phyloP scores from a whole-genome alignment of 2,113 vertebrate species.

The Spermophilus dauricus region DNA sequence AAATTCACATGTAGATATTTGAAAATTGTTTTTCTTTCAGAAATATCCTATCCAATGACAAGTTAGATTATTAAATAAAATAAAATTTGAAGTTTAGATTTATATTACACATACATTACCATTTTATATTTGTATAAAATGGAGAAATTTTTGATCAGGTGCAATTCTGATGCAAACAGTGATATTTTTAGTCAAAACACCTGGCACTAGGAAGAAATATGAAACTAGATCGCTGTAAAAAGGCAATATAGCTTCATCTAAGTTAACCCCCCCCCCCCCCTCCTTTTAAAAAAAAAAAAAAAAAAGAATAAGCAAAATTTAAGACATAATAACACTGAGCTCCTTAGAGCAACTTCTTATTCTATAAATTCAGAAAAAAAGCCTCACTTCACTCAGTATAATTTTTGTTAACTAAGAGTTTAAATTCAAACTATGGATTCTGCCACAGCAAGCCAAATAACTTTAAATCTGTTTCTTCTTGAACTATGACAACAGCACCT shows the following conservation, averaged over 20 bases:
- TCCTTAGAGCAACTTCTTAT: slow-evolving; percentile 6
- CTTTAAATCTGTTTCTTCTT: background rate
- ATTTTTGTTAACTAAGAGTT: slow-evolving; percentile 44
- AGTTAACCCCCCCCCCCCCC: no score
- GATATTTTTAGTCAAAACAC: slow-evolving; percentile 62
- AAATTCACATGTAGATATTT: slow-evolving; percentile 10
- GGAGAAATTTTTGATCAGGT: slow-evolving; percentile 37
- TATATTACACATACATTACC: background rate
- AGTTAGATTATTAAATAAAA: slow-evolving; percentile 41
- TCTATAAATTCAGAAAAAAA: slow-evolving; percentile 24
- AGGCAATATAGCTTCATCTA: background rate
- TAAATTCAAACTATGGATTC: slow-evolving; percentile 25
- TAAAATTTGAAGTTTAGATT: slow-evolving; percentile 54
- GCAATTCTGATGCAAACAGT: slow-evolving; percentile 4
- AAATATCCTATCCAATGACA: slow-evolving; percentile 18
- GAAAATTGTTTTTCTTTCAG: slow-evolving; percentile 26
- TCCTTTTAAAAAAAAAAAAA: no score
- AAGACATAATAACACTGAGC: slow-evolving; percentile 5
- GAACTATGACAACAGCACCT: slow-evolving; percentile 37
- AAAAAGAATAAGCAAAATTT: slow-evolving; percentile 9
- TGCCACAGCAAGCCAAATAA: slow-evolving; percentile 6
- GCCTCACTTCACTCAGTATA: background rate
- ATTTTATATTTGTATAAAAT: background rate
- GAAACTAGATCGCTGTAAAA: slow-evolving; percentile 7
- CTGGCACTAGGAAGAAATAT: slow-evolving; percentile 32